Conservation (phyloP, 2,797 vertebrate species). For the Phoeniculus purpureus region DNA sequence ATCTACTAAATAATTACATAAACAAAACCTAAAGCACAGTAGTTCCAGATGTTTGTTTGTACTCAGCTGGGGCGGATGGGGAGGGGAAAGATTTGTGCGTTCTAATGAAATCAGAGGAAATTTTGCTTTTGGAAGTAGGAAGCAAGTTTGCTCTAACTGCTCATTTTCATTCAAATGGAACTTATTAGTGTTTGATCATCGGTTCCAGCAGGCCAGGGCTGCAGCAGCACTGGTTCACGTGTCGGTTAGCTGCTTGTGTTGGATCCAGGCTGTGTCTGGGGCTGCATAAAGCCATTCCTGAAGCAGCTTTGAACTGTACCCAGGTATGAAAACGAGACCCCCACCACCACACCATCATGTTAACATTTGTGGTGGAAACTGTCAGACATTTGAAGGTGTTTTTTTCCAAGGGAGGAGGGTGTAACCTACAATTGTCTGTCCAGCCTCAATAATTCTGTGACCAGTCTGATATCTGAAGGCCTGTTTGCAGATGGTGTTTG, state of each 20-base stretch:
- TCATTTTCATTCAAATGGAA: neutral
- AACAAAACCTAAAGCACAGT: slow-evolving; percentile 42
- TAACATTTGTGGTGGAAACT: neutral
- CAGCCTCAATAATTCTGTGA: neutral
- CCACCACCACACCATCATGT: too few relatives aligned
- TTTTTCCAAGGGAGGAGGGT: neutral
- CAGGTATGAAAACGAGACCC: neutral
- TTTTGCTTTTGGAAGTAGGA: slow-evolving; percentile 22
- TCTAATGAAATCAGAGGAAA: slow-evolving; percentile 42
- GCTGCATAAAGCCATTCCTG: neutral
- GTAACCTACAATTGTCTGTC: neutral
- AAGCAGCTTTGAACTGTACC: neutral
- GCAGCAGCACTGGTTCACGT: neutral
- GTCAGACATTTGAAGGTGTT: neutral
- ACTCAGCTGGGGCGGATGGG: neutral
- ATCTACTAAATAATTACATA: slow-evolving; percentile 30
- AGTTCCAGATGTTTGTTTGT: slow-evolving; percentile 67
- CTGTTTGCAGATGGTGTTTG: neutral
- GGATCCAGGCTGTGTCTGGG: neutral
- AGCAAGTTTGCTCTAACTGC: neutral
- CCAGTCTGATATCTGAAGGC: neutral
- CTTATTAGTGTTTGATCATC: neutral
- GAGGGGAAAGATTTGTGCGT: neutral
- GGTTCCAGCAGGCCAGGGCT: neutral
- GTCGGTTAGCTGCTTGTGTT: neutral